Base-by-base conservation (phyloP, 2,888 invertebrate genomes). In the Thymelicus lineola region DNA sequence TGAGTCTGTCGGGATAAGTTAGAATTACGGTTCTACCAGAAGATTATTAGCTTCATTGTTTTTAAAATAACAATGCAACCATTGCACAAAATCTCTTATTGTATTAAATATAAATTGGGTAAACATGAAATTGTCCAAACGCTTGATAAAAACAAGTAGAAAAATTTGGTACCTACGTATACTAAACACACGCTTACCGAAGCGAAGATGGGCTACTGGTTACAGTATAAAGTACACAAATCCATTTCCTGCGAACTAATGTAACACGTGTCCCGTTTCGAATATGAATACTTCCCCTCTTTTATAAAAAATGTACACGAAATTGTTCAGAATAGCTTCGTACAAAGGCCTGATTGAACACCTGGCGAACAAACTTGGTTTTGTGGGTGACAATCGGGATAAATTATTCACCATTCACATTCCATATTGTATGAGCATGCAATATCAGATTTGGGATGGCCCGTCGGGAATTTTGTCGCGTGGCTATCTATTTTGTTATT, bases 321-420 rank as follows among this genome's bases (percentile, higher is more conserved):
- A 55, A 35, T 55, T 55, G 55, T 35, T 55, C 55, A 55, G 55
- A 55, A 55, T 55, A 55, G 55, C 55, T 55, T 35, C 64, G 45
- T 46, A 66, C 85, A 84, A 87, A 85, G 84, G 81, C 80, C 82
- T 81, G 80, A 84, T 83, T 77, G 82, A 83, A 82, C 84, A 86
- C 85, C 87, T 81, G 84, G 78, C 38, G 82, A 81, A 82, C 82
- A 81, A 82, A 80, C 76, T 82, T 82, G 73, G 77, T 77, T 75
- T 75, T 76, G 78, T 77, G 79, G 82, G 83, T 82, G 86, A 86
- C 86, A 87, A 85, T 86, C 80, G 82, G 75, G 81, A 85, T 90
- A 90, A 91, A 89, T 90, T 87, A 91, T 91, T 91, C 87, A 90
- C 80, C 79, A 80, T 77, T 81, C 86, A 84, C 82, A 84, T 85